Base-by-base conservation (phyloP, 2,113 vertebrate species). In the Podarcis raffonei region DNA sequence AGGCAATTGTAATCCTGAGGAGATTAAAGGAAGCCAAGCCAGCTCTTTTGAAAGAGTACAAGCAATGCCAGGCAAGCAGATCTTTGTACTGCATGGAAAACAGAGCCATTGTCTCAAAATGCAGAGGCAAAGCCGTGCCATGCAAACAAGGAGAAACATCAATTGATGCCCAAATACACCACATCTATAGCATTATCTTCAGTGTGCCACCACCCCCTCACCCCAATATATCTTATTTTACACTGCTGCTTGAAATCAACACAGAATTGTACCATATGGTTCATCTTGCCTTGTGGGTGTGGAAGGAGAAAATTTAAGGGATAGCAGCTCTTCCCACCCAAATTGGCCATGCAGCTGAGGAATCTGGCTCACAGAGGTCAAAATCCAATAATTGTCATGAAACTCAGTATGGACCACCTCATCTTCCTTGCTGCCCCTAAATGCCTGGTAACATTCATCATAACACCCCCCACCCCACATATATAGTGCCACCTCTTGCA, bases 101-200 rank as follows among this genome's bases (percentile, higher is more conserved):
- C 0, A 1, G 15, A 15, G 25, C 0, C 20, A 27, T 9, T 74
- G 62, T 81, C 74, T 88, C n/a, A 57, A 39, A 53, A 76, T 1
- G 16, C 18, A 42, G 76, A 74, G 48, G 39, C 53, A 18, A 5
- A 22, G 72, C 11, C 9, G 75, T 80, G 71, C 74, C 81, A 77
- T 69, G 65, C 1, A 30, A n/a, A 4, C 1, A 3, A 65, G 5
- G 42, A 78, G 35, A 9, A 90, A 83, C 1, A 0, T 74, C 53
- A 84, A 59, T 3, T 3, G 62, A 53, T 0, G 0, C 3, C 0
- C 37, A 0, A 0, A 30, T 32, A 71, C 66, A 27, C 57, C 48
- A 76, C 9, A 0, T 1, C 0, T 0, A 37, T 86, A 81, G 5
- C 2, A 62, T 53, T 85, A 48, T 66, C 0, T 0, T 53, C 1